Percentiles rank a stretch among this genome's conserved stretches.
Conservation (phyloP, 2,797 vertebrate genomes). For the Rhinella marina region DNA sequence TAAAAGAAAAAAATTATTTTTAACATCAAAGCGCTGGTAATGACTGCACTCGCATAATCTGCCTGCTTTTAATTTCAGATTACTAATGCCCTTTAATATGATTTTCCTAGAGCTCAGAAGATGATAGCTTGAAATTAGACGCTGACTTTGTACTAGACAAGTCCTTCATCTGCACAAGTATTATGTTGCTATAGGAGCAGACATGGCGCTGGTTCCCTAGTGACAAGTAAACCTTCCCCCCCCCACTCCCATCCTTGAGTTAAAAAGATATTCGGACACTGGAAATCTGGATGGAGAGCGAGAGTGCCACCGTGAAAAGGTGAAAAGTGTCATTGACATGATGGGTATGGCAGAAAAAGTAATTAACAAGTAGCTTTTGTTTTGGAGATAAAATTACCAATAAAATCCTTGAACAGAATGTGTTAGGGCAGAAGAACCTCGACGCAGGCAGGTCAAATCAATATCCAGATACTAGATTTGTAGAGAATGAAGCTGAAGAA, state of each 20-base stretch:
- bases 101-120: slow-evolving; percentile 16
- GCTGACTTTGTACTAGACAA: slow-evolving; percentile 8
- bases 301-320: neutral
- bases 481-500: neutral
- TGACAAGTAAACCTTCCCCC: neutral
- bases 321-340: neutral
- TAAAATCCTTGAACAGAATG: neutral
- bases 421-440: neutral
- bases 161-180: slow-evolving; percentile 14
- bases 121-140: slow-evolving; percentile 21
- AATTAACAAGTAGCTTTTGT: neutral
- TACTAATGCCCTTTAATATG: slow-evolving; percentile 20
- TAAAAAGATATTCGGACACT: slow-evolving; percentile 1
- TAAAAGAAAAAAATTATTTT: neutral
- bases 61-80: slow-evolving; percentile 15
- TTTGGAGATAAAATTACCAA: neutral
- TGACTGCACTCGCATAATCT: neutral
- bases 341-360: neutral
- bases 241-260: neutral
- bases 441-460: neutral
- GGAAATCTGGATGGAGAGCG: neutral
- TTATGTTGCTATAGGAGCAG: slow-evolving; percentile 42
- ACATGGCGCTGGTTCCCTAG: slow-evolving; percentile 34
- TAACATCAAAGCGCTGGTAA: slow-evolving; percentile 28
- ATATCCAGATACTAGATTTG: neutral